Percentiles rank a stretch among this genome's conserved stretches.
Conservation (phyloP, 1,140 invertebrate species). For the Goniozus legneri region DNA sequence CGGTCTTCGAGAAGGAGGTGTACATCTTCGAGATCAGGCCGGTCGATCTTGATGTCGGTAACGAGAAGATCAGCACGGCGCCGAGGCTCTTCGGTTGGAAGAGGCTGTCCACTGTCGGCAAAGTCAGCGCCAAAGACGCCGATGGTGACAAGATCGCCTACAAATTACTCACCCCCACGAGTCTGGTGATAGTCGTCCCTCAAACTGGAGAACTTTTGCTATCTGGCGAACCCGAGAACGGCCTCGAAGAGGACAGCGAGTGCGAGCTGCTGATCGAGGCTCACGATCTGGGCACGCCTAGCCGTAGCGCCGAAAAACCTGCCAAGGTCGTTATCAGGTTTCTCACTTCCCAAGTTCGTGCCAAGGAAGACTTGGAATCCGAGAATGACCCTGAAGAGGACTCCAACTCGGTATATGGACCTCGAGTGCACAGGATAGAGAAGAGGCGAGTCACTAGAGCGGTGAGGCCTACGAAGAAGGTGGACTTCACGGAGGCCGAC, state of each 20-base stretch:
- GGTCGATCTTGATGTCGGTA: constrained; percentile 57
- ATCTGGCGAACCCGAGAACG: constrained; percentile 63
- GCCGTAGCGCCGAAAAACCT: constrained; percentile 63
- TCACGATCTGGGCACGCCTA: constrained; percentile 75
- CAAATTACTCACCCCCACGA: constrained; percentile 71
- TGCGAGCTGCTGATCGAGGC: constrained; percentile 71
- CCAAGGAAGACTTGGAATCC: constrained; percentile 46
- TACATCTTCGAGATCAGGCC: constrained; percentile 74
- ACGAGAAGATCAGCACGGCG: constrained; percentile 47
- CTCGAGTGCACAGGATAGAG: constrained; percentile 62
- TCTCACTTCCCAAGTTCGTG: constrained; percentile 54
- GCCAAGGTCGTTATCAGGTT: constrained; percentile 76
- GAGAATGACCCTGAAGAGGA: constrained; percentile 41
- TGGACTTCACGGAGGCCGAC: constrained; percentile 88
- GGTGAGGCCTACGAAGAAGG: constrained; percentile 85
- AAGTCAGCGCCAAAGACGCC: constrained; percentile 76
- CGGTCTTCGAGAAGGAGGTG: constrained; percentile 71
- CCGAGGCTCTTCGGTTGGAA: constrained; percentile 68
- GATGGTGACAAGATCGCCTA: constrained; percentile 87
- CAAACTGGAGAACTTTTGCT: constrained; percentile 87
- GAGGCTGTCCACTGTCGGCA: constrained; percentile 75
- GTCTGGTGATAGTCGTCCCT: constrained; percentile 80
- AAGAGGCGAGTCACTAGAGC: constrained; percentile 82
- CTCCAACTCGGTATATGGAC: constrained; percentile 16
- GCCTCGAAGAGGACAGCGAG: constrained; percentile 60